phyloP scores from a whole-genome alignment of 2,888 invertebrate genomes.

The Eupeodes luniger region DNA sequence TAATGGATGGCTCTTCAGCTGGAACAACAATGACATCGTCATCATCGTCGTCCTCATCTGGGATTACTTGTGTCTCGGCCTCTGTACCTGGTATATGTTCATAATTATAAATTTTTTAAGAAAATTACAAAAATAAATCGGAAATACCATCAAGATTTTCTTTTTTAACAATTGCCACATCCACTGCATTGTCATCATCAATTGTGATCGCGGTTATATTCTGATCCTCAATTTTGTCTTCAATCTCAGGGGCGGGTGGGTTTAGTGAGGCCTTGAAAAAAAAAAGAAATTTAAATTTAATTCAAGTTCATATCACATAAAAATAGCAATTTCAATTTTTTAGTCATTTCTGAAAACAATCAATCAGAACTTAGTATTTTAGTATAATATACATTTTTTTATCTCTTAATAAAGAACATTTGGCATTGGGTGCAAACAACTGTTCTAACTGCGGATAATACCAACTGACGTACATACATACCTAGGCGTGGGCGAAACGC shows the following conservation, averaged over 20 bases:
- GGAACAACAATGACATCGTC: conserved; percentile 89
- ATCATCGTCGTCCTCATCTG: conserved; percentile 86
- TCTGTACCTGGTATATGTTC: conserved; percentile 25
- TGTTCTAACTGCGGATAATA: too few species aligned
- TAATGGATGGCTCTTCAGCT: conserved; percentile 87
- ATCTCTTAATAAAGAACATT: too few species aligned
- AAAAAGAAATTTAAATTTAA: too few species aligned
- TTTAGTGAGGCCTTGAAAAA: conserved; percentile 80
- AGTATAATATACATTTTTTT: too few species aligned
- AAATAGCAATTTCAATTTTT: too few species aligned
- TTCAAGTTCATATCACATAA: too few species aligned
- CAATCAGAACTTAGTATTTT: too few species aligned
- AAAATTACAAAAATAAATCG: not conserved
- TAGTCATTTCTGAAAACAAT: too few species aligned
- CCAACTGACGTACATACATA: too few species aligned
- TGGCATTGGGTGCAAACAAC: too few species aligned
- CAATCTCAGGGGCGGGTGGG: conserved; percentile 77
- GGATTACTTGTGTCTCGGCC: conserved; percentile 70
- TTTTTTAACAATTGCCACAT: conserved; percentile 80
- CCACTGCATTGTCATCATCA: conserved; percentile 82
- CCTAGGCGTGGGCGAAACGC: too few species aligned
- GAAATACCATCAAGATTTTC: conserved; percentile 79
- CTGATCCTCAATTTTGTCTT: conserved; percentile 59
- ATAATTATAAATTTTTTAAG: not conserved
- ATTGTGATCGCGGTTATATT: conserved; percentile 77